Conservation (phyloP, 2,888 invertebrate genomes). For the Aphelenchoides bicaudatus region DNA sequence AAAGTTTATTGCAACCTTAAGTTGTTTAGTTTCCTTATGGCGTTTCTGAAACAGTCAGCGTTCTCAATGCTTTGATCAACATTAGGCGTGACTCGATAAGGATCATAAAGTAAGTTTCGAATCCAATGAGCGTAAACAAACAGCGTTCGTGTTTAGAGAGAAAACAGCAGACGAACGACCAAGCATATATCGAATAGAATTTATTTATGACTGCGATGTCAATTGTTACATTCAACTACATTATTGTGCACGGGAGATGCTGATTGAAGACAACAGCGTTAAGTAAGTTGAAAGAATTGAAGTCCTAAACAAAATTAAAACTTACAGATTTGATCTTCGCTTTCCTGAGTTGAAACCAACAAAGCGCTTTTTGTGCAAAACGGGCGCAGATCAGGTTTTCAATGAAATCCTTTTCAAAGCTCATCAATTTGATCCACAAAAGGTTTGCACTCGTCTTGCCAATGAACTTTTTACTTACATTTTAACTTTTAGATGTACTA, state of each 20-base stretch:
- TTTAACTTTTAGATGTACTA: conserved; percentile 42
- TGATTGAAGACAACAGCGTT: conserved; percentile 64
- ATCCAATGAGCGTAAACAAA: neutral
- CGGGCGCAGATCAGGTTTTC: conserved; percentile 90
- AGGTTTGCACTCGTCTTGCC: conserved; percentile 16
- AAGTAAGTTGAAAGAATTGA: conserved; percentile 28
- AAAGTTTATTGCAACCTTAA: neutral
- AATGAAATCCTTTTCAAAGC: conserved; percentile 85
- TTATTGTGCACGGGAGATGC: conserved; percentile 90
- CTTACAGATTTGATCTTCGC: conserved; percentile 6
- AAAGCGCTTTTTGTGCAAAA: conserved; percentile 86
- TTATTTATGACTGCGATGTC: conserved; percentile 92
- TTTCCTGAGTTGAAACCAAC: conserved; percentile 65
- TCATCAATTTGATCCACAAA: conserved; percentile 54
- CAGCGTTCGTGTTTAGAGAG: too few relatives aligned
- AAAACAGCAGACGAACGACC: neutral
- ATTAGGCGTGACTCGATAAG: conserved; percentile 92
- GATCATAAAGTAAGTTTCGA: conserved; percentile 71
- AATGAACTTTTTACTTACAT: conserved; percentile 13
- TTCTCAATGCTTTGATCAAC: conserved; percentile 88
- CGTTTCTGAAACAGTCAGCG: conserved; percentile 92
- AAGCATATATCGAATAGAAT: conserved; percentile 82
- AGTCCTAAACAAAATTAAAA: neutral
- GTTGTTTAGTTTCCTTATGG: conserved; percentile 59
- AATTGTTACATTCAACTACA: conserved; percentile 88